phyloP scores from a whole-genome alignment of 2,797 vertebrate genomes.

The Parauchenoglanis punctatus region DNA sequence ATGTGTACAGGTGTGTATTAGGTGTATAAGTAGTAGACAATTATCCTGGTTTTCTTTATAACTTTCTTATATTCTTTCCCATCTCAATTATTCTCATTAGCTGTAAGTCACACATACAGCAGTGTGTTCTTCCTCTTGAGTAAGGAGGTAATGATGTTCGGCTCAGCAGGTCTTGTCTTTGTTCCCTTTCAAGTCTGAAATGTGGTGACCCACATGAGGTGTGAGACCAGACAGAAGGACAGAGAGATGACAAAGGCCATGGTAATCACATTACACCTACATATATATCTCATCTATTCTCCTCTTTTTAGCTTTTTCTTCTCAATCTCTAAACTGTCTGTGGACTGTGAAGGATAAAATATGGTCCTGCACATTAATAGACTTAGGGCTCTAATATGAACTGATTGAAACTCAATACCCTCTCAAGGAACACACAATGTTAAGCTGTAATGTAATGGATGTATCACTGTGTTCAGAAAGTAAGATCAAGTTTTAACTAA shows the following conservation, averaged over 20 bases:
- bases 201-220: slow-evolving; percentile 27
- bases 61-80: background rate
- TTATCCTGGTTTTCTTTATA: no score
- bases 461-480: background rate
- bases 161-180: slow-evolving; percentile 13
- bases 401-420: slow-evolving; percentile 18
- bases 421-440: background rate
- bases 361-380: background rate
- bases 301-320: background rate
- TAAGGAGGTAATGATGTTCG: slow-evolving; percentile 11
- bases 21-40: background rate
- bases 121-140: background rate
- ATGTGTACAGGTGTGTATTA: background rate
- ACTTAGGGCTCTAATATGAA: background rate
- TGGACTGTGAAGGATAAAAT: background rate
- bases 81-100: background rate
- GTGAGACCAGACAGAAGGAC: slow-evolving; percentile 41
- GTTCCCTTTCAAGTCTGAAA: slow-evolving; percentile 29
- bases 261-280: slow-evolving; percentile 63
- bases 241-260: slow-evolving; percentile 63
- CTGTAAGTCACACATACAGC: background rate
- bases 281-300: background rate
- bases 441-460: background rate
- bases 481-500: background rate
- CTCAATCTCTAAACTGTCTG: background rate